Conservation (phyloP, 1,140 invertebrate species). For the Hydropsyche tenuis region DNA sequence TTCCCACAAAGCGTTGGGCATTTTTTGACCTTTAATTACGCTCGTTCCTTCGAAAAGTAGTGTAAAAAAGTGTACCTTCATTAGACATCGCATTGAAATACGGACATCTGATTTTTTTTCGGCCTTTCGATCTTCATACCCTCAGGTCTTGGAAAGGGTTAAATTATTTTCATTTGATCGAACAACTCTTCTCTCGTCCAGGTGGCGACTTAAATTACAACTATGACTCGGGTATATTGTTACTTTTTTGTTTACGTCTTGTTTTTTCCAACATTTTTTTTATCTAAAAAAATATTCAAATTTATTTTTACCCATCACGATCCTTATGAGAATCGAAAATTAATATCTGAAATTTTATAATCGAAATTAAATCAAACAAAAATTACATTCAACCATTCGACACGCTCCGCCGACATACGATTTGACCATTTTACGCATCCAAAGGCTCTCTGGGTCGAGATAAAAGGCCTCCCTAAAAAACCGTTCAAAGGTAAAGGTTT, state of each 20-base stretch:
- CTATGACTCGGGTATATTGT: background rate
- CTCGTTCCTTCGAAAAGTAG: background rate
- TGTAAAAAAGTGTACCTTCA: background rate
- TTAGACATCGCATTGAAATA: background rate
- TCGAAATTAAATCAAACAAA: too few species aligned
- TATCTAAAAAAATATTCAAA: too few species aligned
- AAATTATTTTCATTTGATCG: conserved; percentile 20
- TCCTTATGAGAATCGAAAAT: too few species aligned
- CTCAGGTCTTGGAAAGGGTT: background rate
- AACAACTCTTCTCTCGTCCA: background rate
- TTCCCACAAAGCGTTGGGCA: conserved; percentile 12
- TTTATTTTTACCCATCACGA: too few species aligned
- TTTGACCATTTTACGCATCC: too few species aligned
- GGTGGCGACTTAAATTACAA: conserved; percentile 1
- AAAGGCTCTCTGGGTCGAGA: too few species aligned
- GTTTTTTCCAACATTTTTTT: too few species aligned
- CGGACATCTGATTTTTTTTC: background rate
- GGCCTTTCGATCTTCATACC: background rate
- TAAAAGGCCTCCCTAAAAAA: too few species aligned
- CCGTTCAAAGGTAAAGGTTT: too few species aligned
- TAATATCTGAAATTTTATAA: too few species aligned
- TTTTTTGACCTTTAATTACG: conserved; percentile 20
- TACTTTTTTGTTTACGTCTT: background rate
- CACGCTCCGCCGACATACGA: too few species aligned
- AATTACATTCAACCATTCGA: too few species aligned